Base-by-base conservation (phyloP, 2,113 vertebrate genomes). In the Psophia crepitans region DNA sequence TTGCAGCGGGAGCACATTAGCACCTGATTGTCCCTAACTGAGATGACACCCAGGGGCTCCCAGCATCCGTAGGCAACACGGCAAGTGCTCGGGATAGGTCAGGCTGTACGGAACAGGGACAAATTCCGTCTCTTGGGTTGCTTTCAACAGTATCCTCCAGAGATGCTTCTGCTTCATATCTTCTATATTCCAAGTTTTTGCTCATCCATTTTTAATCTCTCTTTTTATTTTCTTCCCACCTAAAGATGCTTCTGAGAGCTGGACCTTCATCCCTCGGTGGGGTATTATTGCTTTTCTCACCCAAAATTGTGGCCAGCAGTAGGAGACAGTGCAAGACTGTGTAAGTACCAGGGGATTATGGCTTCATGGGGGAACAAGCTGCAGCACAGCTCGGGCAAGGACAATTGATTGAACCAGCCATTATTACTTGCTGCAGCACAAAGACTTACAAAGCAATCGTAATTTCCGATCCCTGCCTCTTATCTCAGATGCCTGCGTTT, bases 11-110 rank as follows among this genome's bases (percentile, higher is more conserved):
- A 90, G 66, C 84, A 83, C 27, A 8, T 30, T 33, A 69, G 19
- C 63, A 37, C 17, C 6, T 30, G 0, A 23, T 48, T 2, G 1
- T 68, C 41, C 43, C 73, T 32, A 12, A 11, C 6, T 7, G 4
- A 63, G 84, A 33, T 39, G 66, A 32, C 82, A 69, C 54, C 17
- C 48, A 56, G 17, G 14, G 71, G n/a, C 39, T 75, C 23, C 56
- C 81, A 66, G 70, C 39, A 43, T 3, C 57, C 1, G 0, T 0
- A 41, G 28, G 21, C 4, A 32, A 23, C 16, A 14, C 17, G 4
- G 48, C 0, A 4, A 19, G 15, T 14, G 49, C 26, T 43, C 2
- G 3, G 18, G 16, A 2, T 21, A 33, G 69, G 18, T 22, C 37
- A 71, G 60, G 26, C 16, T 54, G 37, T 7, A 37, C 39, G 66